Percentiles rank a stretch among this genome's conserved stretches.
phyloP scores from a whole-genome alignment of 1,140 invertebrate species.

The Harlomillsia oculata region DNA sequence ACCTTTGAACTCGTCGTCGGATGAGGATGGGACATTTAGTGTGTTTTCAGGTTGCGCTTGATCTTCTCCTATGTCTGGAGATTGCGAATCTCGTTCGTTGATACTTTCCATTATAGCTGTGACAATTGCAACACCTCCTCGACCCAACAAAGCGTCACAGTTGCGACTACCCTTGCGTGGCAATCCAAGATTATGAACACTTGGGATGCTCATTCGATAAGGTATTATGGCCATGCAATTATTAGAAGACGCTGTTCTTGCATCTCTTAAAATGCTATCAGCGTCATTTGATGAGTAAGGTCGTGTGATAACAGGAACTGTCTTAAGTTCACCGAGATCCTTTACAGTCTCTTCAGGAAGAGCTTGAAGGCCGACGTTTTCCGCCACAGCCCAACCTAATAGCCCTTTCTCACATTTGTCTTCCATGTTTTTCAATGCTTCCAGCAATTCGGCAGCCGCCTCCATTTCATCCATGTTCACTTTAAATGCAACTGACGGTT shows the following conservation, averaged over 20 bases:
- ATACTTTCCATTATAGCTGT: conserved; percentile 8
- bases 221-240: background rate
- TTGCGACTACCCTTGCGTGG: too few species aligned
- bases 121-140: too few species aligned
- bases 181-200: background rate
- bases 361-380: background rate
- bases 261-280: background rate
- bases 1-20: background rate
- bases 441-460: conserved; percentile 27
- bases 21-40: too few species aligned
- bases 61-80: background rate
- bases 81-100: background rate
- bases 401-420: conserved; percentile 16
- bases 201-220: background rate
- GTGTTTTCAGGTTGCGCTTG: background rate
- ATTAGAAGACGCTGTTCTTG: background rate
- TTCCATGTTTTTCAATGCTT: conserved; percentile 29
- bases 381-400: background rate
- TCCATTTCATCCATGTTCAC: conserved; percentile 32
- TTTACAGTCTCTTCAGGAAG: background rate
- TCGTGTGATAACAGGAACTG: background rate
- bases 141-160: too few species aligned
- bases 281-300: background rate
- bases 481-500: conserved; percentile 10
- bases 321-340: background rate